Evolutionary conservation across 2,113 vertebrate genomes (phyloP).

Genomic region (Lontra canadensis): DNA sequence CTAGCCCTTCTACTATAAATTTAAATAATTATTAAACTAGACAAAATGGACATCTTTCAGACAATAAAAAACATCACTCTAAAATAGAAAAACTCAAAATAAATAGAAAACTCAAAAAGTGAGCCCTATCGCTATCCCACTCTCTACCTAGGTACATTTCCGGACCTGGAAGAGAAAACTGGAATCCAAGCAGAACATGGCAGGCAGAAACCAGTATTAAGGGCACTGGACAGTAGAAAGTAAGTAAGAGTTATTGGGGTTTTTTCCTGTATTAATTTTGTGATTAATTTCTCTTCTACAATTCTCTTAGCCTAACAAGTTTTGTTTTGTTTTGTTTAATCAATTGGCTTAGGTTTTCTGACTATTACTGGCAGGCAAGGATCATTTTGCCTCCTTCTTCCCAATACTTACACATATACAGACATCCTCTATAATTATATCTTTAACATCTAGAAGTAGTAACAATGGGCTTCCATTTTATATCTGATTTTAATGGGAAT

Average conservation of each 20-base stretch:
- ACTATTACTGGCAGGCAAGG: background rate
- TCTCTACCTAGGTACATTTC: background rate
- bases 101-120: background rate
- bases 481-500: background rate
- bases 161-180: background rate
- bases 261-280: background rate
- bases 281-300: background rate
- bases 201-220: conserved; percentile 22
- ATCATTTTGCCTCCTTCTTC: background rate
- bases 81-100: background rate
- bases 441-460: background rate
- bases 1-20: background rate
- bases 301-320: background rate
- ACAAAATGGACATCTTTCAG: background rate
- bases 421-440: background rate
- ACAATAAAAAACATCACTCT: background rate
- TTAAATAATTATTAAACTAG: background rate
- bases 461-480: background rate
- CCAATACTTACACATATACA: background rate
- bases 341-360: background rate
- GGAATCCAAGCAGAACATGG: background rate
- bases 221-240: background rate
- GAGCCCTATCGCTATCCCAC: background rate
- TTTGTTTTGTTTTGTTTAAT: no score
- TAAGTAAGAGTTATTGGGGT: background rate